Evolutionary conservation across 2,888 invertebrate genomes (phyloP), one percentile per base, ranked within the genome.

Genomic region (Diabrotica balteata): DNA sequence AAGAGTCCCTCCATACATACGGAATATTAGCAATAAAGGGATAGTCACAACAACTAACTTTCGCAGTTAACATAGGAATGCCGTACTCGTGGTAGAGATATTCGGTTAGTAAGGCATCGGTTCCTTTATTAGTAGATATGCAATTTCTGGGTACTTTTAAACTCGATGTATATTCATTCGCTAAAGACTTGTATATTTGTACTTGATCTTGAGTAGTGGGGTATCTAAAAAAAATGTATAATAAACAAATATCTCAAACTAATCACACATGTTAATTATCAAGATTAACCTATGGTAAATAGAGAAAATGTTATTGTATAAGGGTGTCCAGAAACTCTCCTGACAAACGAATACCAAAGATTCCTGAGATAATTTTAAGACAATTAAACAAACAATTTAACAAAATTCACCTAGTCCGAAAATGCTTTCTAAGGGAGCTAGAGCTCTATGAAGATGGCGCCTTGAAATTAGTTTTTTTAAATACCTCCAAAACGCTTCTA

Each of bases 11-110:
- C 93, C 94, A 94, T 8, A 92, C 87, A 71, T 86, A 86, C 0
- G 89, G 90, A n/a, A 95, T 86, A 57, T 89, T 86, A 0, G 80
- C 83, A n/a, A 89, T 86, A 0, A 82, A 78, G 0, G 96, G 95
- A 88, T 93, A 93, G 75, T 92, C 92, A 80, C 96, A 96, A 78
- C 96, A 96, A 63, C 91, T 90, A 43, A 96, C 82, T 17, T 93
- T 91, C 5, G 91, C 87, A 0, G 92, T 90, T 59, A 92, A 85
- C 80, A 93, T 85, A 0, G 93, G 91, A 1, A 89, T 86, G 61
- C 88, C 86, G 75, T 88, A 91, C 76, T 89, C 86, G 44, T 88
- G 87, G 71, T 87, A 88, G 11, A 93, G 80, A 62, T 87, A 83
- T 80, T 88, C 89, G 7, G 88, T 88, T 72, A 89, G 77, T 47